These are phyloP conservation scores for Mythimna albipuncta DNA, from an alignment of 2,888 invertebrate genomes.

Conservation along the genomic window DNA sequence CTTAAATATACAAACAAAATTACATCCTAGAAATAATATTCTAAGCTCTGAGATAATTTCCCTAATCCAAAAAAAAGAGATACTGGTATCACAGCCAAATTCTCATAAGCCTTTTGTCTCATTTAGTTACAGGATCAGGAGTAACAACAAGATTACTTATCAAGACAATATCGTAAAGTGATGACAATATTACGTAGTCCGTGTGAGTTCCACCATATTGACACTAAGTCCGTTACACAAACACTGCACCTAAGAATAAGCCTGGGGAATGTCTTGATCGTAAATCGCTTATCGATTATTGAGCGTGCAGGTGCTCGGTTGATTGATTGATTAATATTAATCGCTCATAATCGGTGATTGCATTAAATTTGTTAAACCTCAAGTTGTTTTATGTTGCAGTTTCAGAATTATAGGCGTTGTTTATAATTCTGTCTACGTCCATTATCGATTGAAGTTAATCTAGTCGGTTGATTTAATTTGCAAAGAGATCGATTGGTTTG, in stretches of 20 bases:
- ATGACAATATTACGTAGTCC: background rate
- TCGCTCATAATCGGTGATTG: constrained; percentile 54
- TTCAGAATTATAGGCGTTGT: constrained; percentile 37
- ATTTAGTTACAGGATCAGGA: background rate
- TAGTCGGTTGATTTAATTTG: constrained; percentile 38
- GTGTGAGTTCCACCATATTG: constrained; percentile 29
- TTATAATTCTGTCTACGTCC: constrained; percentile 37
- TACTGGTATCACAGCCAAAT: background rate
- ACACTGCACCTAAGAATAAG: constrained; percentile 32
- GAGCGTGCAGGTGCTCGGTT: constrained; percentile 55
- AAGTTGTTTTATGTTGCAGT: constrained; percentile 36
- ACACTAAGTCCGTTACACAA: constrained; percentile 29
- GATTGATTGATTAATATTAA: constrained; percentile 65
- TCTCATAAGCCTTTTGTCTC: background rate
- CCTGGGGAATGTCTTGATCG: constrained; percentile 51
- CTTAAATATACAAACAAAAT: no score
- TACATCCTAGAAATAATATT: no score
- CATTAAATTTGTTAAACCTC: constrained; percentile 41
- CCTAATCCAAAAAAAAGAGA: no score
- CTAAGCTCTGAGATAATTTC: no score
- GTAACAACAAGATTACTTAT: background rate
- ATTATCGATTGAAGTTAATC: constrained; percentile 40
- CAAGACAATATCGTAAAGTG: background rate
- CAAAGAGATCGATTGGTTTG: constrained; percentile 37
- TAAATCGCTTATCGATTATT: constrained; percentile 53